Conservation (phyloP, 2,113 vertebrate species). For the Myotis lucifugus region DNA sequence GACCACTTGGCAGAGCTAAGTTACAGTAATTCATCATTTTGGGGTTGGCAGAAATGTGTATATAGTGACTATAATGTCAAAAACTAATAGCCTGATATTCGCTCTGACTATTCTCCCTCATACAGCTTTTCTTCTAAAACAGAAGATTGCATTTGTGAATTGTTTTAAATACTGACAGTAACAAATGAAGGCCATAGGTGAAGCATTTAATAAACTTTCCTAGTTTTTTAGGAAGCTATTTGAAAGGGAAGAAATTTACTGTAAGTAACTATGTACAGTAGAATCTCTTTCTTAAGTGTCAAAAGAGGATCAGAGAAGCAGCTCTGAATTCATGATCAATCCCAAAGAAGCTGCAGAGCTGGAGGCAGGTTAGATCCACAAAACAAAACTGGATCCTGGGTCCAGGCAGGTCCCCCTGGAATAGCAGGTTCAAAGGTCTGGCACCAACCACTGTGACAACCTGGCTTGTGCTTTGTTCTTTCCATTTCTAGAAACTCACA, state of each 20-base stretch:
- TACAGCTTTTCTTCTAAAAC: conserved; percentile 6
- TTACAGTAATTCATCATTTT: conserved; percentile 46
- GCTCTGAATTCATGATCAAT: background rate
- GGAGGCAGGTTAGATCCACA: background rate
- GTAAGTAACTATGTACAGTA: background rate
- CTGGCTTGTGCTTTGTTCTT: conserved; percentile 10
- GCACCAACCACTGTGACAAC: background rate
- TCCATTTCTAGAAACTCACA: background rate
- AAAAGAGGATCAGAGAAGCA: conserved; percentile 30
- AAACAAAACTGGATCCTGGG: background rate
- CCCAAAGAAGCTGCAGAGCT: background rate
- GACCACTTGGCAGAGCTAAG: background rate
- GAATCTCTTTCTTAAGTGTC: conserved; percentile 8
- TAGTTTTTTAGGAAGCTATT: conserved; percentile 26
- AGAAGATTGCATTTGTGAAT: background rate
- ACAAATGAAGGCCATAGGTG: background rate
- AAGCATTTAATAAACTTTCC: conserved; percentile 29
- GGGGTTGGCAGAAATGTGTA: background rate
- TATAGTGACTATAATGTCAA: background rate
- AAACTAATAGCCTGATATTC: background rate
- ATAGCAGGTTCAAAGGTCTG: background rate
- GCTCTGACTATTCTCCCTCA: background rate
- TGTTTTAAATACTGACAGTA: conserved; percentile 25
- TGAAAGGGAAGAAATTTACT: conserved; percentile 30
- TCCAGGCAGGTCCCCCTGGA: background rate